Base-by-base conservation (phyloP, 2,113 vertebrate species). In the Percina caprodes region DNA sequence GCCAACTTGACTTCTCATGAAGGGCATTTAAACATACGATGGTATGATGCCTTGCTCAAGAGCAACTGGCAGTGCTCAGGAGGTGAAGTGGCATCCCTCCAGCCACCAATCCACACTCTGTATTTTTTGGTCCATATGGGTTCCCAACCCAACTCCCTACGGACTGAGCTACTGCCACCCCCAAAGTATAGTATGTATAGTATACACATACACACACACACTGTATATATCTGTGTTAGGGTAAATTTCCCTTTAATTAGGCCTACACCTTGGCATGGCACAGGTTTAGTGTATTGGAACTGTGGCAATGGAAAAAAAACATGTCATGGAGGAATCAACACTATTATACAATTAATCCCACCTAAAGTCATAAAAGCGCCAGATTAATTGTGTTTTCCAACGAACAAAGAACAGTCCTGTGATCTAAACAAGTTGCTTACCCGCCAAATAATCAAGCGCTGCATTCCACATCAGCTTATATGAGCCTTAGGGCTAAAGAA, bases 381-480 rank as follows among this genome's bases (percentile, higher is more conserved):
- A 76, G 87, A 90, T 88, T 90, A 89, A 87, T 82, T 78, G 77
- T 83, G 73, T 87, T 90, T 77, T 80, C 66, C 80, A 84, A 63
- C 10, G 15, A 85, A 88, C 88, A 91, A 91, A 92, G 85, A 84
- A 76, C 74, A 88, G 87, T 68, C 81, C 78, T 88, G 86, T 89
- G 88, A 91, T 88, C 86, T 83, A 90, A 92, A 90, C 88, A 88
- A 80, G 79, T 91, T 88, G 77, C 83, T 86, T 86, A 75, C 83
- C 77, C 75, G 26, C 35, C 83, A 91, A 89, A 92, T 80, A 91
- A 90, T 82, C 73, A 71, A 91, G 87, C 6, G 49, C 83, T 35
- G 76, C 93, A 94, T 93, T 93, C 93, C 91, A 81, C 88, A 89
- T 85, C 74, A 87, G 92, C 93, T 93, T 94, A 92, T 63, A 86